These are phyloP conservation scores for Albula glossodonta DNA, from an alignment of 2,113 vertebrate genomes.

Conservation along the genomic window DNA sequence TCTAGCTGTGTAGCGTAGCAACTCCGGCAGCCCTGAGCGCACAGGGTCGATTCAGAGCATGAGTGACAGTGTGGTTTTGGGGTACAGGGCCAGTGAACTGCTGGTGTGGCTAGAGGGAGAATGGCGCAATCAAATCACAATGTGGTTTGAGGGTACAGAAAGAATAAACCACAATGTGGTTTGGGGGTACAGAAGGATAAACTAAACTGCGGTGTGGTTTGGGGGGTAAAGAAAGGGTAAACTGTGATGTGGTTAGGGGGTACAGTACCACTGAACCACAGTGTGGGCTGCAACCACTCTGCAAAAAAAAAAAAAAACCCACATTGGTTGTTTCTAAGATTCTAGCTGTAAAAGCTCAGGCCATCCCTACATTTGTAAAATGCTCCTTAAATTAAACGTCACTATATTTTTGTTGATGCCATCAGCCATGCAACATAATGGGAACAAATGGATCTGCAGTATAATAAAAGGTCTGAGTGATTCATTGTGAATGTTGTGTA, in stretches of 20 bases:
- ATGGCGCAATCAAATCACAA: no score
- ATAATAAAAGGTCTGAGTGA: background rate
- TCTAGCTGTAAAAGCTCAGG: no score
- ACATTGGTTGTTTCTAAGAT: background rate
- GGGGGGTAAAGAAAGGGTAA: background rate
- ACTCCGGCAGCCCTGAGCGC: background rate
- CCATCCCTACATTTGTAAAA: no score
- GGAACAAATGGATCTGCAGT: background rate
- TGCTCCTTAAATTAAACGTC: background rate
- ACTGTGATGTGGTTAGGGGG: background rate
- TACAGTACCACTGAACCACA: background rate
- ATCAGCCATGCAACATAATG: background rate
- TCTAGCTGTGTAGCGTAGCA: background rate
- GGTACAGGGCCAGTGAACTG: background rate
- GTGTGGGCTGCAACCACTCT: background rate
- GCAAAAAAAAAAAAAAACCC: background rate
- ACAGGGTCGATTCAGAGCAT: background rate
- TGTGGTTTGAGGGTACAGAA: background rate
- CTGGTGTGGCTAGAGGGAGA: no score
- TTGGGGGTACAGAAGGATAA: background rate
- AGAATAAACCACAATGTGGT: background rate
- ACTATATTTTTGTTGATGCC: background rate
- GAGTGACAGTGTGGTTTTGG: background rate
- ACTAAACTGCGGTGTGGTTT: no score
- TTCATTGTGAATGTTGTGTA: background rate